Base-by-base conservation (phyloP, 2,888 invertebrate genomes). In the Dolichomitus sp. region DNA sequence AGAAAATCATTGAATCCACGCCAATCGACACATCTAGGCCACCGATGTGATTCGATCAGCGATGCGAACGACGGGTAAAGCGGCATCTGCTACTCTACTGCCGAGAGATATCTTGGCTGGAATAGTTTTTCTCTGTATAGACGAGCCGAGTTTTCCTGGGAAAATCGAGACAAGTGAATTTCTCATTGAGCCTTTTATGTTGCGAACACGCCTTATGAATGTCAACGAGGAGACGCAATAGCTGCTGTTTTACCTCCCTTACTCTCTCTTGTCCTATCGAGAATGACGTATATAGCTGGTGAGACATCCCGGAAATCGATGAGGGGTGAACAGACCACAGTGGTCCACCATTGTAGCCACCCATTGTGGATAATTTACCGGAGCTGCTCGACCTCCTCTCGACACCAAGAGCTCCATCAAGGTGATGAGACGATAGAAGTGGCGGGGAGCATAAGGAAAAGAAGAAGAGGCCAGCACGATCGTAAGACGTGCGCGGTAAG, bases 121-220 rank as follows among this genome's bases (percentile, higher is more conserved):
- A 63, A 74, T 52, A n/a, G 74, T 63, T 74, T 40, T 66, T 75
- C 14, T 12, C 50, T 27, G 37, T 23, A 65, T 14, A 40, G 74
- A 74, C 30, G 45, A 57, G 54, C 45, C 23, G 57, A 30, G 12
- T 66, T 45, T 57, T 33, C 17, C 42, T 27, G 75, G 42, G 66
- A 65, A 75, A 54, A 52, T 65, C 65, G 74, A 75, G 65, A 65
- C 72, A 73, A 79, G 79, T 68, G 73, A 80, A 80, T 74, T 74
- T 45, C 9, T 17, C 30, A n/a, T 57, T 66, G 57, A 59, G 66
- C 33, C 33, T 61, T 57, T 66, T 19, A 54, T 45, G 37, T 42
- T 9, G 66, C 42, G 57, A 61, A 54, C 27, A 45, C 27, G 45
- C n/a, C 48, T 63, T 59, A 54, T 48, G 68, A 78, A 81, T 78